Evolutionary conservation across 2,888 invertebrate species (phyloP).

Genomic region (Molanna angustata): DNA sequence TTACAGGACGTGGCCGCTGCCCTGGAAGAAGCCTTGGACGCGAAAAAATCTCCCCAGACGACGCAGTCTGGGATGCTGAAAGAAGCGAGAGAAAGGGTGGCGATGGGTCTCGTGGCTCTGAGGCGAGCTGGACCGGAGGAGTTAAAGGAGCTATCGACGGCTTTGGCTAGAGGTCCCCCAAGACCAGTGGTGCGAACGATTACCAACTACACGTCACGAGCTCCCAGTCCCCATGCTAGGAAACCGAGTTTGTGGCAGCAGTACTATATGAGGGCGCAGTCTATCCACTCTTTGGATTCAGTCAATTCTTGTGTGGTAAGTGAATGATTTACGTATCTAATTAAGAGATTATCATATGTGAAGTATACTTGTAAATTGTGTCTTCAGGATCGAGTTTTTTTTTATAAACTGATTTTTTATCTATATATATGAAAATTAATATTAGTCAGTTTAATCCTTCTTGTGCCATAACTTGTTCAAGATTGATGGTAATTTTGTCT

Average conservation of each 20-base stretch:
- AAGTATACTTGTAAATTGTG: no score
- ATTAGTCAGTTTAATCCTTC: no score
- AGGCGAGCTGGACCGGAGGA: slow-evolving; percentile 29
- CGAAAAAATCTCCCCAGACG: slow-evolving; percentile 15
- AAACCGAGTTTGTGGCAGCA: slow-evolving; percentile 31
- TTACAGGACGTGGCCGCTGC: slow-evolving; percentile 30
- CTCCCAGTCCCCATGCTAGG: slow-evolving; percentile 25
- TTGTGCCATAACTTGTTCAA: no score
- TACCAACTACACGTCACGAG: slow-evolving; percentile 9
- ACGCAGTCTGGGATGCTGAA: slow-evolving; percentile 24
- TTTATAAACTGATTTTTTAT: no score
- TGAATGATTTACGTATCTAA: slow-evolving; percentile 7
- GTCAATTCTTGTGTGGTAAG: slow-evolving; percentile 24
- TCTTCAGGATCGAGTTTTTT: no score
- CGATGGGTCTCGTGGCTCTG: slow-evolving; percentile 28
- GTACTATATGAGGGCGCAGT: slow-evolving; percentile 28
- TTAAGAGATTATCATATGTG: no score
- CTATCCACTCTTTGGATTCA: slow-evolving; percentile 25
- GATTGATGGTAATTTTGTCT: no score
- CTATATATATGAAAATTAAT: no score
- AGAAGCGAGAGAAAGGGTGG: slow-evolving; percentile 27
- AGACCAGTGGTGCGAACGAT: slow-evolving; percentile 16
- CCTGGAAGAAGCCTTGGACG: slow-evolving; percentile 26
- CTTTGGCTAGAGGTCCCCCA: slow-evolving; percentile 24
- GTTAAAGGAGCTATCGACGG: slow-evolving; percentile 22